Conservation (phyloP, 2,888 invertebrate species). For the Spisula subtruncata region DNA sequence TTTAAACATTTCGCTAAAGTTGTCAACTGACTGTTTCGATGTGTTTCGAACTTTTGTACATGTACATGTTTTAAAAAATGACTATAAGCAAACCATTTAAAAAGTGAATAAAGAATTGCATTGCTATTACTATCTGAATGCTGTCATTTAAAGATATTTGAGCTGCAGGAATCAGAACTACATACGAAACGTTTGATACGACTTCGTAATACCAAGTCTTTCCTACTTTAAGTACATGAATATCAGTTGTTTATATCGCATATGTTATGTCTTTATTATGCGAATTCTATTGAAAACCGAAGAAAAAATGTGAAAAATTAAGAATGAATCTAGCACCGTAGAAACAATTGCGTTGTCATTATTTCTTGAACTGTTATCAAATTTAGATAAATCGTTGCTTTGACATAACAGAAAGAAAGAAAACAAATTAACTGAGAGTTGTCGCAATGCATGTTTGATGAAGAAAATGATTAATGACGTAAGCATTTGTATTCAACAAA, state of each 20-base stretch:
- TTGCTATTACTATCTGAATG: no score
- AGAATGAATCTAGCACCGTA: neutral
- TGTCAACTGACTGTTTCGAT: neutral
- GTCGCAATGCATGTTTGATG: constrained; percentile 29
- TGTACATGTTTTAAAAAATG: no score
- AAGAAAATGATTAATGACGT: constrained; percentile 9
- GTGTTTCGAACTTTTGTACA: no score
- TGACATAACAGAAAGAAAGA: constrained; percentile 6
- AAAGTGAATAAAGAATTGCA: no score
- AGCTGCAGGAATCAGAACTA: no score
- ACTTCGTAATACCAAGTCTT: neutral
- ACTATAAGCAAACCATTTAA: no score
- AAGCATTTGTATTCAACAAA: constrained; percentile 23
- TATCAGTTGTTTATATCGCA: neutral
- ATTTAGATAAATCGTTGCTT: constrained; percentile 31
- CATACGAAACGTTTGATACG: no score
- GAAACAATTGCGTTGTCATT: neutral
- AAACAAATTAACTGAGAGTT: constrained; percentile 14
- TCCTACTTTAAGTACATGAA: neutral
- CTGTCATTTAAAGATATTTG: no score
- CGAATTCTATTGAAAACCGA: neutral
- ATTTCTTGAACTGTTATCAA: constrained; percentile 14
- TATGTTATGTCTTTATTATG: no score
- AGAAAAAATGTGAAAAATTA: neutral
- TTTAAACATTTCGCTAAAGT: neutral